phyloP scores from a whole-genome alignment of 2,797 vertebrate genomes.

The Pitangus sulphuratus region DNA sequence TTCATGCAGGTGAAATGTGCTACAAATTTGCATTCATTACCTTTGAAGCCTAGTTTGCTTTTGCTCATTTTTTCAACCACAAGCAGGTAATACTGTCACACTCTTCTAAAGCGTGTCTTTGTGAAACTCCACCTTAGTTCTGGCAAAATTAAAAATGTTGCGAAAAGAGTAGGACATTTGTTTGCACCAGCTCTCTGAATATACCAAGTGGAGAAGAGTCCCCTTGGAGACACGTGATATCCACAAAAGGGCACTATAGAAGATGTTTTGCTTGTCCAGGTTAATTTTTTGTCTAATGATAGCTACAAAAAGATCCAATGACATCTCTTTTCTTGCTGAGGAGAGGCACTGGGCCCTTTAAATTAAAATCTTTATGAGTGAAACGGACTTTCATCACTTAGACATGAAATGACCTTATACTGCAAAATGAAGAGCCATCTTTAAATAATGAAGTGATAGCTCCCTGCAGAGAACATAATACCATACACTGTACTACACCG shows the following conservation, averaged over 20 bases:
- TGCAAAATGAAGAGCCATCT: constrained; percentile 72
- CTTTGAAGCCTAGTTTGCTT: not conserved
- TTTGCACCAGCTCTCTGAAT: not conserved
- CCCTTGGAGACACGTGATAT: not conserved
- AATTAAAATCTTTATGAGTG: constrained; percentile 71
- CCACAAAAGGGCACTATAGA: not conserved
- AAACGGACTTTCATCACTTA: constrained; percentile 68
- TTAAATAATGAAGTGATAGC: constrained; percentile 68
- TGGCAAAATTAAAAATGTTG: not conserved
- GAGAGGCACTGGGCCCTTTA: constrained; percentile 55
- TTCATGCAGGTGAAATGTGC: not conserved
- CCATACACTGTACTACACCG: not conserved
- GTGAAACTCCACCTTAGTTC: not conserved
- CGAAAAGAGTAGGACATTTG: not conserved
- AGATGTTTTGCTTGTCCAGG: not conserved
- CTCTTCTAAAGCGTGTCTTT: not conserved
- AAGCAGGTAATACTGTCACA: not conserved
- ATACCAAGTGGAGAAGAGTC: not conserved
- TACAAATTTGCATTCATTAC: not conserved
- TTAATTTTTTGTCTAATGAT: not conserved
- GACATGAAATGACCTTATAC: constrained; percentile 67
- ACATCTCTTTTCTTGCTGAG: constrained; percentile 59
- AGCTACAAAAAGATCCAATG: not conserved
- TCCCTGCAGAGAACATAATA: constrained; percentile 64
- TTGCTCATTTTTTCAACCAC: not conserved